phyloP scores from a whole-genome alignment of 2,113 vertebrate species.

The Periophthalmus modestus region DNA sequence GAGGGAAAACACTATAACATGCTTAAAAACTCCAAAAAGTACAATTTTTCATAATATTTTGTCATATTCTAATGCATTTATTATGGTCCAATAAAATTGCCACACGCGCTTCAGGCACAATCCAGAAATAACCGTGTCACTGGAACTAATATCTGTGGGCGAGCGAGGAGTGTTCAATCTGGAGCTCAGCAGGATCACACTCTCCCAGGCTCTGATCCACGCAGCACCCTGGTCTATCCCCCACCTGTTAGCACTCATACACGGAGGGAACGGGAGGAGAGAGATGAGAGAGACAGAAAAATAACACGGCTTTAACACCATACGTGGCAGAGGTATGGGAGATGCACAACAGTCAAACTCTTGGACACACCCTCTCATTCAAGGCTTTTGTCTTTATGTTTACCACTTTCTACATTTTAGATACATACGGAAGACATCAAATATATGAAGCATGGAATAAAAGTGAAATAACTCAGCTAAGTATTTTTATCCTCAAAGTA shows the following conservation, averaged over 20 bases:
- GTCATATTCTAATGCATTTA: neutral
- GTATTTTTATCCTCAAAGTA: no score
- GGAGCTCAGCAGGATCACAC: slow-evolving; percentile 1
- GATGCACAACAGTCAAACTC: no score
- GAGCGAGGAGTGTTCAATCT: neutral
- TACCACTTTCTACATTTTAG: no score
- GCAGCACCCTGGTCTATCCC: neutral
- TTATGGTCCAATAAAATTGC: neutral
- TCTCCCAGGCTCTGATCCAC: neutral
- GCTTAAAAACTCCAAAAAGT: no score
- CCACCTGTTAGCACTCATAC: neutral
- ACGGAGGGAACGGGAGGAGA: neutral
- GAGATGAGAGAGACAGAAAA: neutral
- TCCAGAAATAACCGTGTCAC: neutral
- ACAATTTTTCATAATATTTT: neutral
- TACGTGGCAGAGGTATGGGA: no score
- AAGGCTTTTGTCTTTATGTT: no score
- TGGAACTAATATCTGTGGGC: neutral
- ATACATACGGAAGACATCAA: no score
- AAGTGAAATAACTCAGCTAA: no score
- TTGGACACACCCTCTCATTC: no score
- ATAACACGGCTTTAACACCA: neutral
- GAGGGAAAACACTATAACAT: no score
- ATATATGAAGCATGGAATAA: no score
- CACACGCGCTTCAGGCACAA: neutral